Evolutionary conservation across 1,140 invertebrate genomes (phyloP).

Genomic region (Drosophila sp.): DNA sequence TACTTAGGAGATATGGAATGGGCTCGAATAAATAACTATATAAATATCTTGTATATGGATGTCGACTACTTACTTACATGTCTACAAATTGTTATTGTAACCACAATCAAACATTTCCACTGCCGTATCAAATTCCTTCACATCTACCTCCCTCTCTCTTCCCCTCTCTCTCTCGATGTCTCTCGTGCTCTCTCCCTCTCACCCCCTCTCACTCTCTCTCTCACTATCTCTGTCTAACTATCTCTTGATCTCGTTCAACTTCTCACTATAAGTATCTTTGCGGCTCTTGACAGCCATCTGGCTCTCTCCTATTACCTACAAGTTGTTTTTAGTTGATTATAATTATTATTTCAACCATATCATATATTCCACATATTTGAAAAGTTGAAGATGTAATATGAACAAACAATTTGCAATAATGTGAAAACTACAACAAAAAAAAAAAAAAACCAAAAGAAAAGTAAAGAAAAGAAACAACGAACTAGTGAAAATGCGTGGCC

Average conservation of each 20-base stretch:
- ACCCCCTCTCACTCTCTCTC: constrained; percentile 5
- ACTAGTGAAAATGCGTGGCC: constrained; percentile 75
- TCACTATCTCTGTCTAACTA: constrained; percentile 27
- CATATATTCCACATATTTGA: constrained; percentile 8
- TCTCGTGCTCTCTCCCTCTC: background rate
- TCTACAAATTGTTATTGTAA: constrained; percentile 14
- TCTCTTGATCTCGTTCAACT: constrained; percentile 44
- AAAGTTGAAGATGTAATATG: constrained; percentile 7
- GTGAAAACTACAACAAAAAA: constrained; percentile 16
- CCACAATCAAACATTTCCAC: constrained; percentile 43
- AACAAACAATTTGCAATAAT: constrained; percentile 17
- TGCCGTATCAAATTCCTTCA: constrained; percentile 45
- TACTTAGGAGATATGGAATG: background rate
- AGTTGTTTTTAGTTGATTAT: constrained; percentile 1
- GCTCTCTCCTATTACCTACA: background rate
- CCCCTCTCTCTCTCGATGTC: background rate
- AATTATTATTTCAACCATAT: constrained; percentile 10
- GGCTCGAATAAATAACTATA: background rate
- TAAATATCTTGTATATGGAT: background rate
- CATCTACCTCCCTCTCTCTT: constrained; percentile 20
- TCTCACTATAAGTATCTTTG: constrained; percentile 2
- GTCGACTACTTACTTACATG: constrained; percentile 4
- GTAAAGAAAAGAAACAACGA: constrained; percentile 25
- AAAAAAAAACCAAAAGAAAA: constrained; percentile 20
- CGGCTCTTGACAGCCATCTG: background rate